Base-by-base conservation (phyloP, 2,113 vertebrate species). In the Phrynocephalus versicolor region DNA sequence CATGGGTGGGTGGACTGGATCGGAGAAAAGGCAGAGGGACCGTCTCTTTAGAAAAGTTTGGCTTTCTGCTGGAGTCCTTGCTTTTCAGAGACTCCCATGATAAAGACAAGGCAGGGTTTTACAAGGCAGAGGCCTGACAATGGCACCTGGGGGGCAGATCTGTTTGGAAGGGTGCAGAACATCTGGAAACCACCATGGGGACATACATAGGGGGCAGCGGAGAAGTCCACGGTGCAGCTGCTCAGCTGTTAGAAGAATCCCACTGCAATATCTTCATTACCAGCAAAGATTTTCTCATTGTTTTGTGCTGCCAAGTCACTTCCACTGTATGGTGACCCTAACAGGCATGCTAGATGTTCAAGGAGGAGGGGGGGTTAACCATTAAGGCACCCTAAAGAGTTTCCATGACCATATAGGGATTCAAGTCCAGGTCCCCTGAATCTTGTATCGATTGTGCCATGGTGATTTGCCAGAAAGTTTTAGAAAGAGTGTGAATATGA, bases 1-100 rank as follows among this genome's bases (percentile, higher is more conserved):
- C 14, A 58, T 75, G 82, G 72, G 82, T 64, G 82, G 71, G 64
- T 75, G 71, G 58, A 19, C 35, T 45, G 70, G 67, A 67, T 3
- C 23, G 39, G 58, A 80, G 57, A 85, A 85, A 80, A 85, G 84
- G 70, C 69, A 85, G 76, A 51, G 69, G 72, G 37, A 35, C 57
- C 37, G 19, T 33, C 30, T 2, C 30, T 75, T 75, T 30, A 14
- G 60, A 65, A 75, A 75, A 39, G 25, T 10, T 62, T 62, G 12
- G 64, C 76, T 72, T 62, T 71, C 30, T 16, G 35, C 64, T 78
- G 70, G 58, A 19, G 30, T 19, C 12, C 10, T n/a, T 27, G 0
- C 35, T 72, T 58, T 67, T 76, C 27, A n/a, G 79, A n/a, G 73
- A 3, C 45, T 45, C 14, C 23, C 82, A 35, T 57, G 30, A 85